Conservation (phyloP, 2,797 vertebrate genomes). For the Sus cebifrons region DNA sequence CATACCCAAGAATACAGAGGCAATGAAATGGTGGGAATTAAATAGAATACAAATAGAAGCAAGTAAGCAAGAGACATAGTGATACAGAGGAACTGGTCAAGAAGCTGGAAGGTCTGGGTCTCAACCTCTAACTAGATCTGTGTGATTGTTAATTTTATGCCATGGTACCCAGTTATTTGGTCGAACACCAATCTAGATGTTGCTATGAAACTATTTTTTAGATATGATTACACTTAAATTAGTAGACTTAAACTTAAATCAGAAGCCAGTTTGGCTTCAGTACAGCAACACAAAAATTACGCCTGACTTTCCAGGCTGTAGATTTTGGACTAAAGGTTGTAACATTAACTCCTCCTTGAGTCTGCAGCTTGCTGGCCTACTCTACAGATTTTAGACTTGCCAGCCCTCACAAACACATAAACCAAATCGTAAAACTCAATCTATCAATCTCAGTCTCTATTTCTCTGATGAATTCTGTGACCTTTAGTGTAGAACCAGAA, state of each 20-base stretch:
- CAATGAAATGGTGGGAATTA: background rate
- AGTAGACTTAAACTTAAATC: background rate
- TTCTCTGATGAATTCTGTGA: background rate
- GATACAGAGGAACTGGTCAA: background rate
- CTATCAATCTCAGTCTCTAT: background rate
- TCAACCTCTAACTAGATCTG: background rate
- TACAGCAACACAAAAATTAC: background rate
- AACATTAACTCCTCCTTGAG: background rate
- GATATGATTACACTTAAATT: slow-evolving; percentile 26
- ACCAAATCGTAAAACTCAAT: background rate
- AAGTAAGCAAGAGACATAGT: background rate
- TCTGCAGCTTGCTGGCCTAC: background rate
- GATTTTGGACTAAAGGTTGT: background rate
- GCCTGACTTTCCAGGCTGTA: background rate
- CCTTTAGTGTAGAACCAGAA: background rate
- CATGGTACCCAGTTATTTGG: background rate
- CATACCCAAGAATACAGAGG: background rate
- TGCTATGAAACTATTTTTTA: background rate
- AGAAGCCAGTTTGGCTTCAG: background rate
- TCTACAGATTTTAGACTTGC: background rate
- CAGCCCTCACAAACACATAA: background rate
- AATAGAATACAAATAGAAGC: background rate
- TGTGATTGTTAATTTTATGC: background rate
- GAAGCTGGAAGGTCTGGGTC: background rate
- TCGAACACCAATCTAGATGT: background rate